A percentile compares a stretch with the other conserved stretches of the same genome.
Evolutionary conservation across 2,797 vertebrate genomes (phyloP).

Genomic region (Vultur gryphus): DNA sequence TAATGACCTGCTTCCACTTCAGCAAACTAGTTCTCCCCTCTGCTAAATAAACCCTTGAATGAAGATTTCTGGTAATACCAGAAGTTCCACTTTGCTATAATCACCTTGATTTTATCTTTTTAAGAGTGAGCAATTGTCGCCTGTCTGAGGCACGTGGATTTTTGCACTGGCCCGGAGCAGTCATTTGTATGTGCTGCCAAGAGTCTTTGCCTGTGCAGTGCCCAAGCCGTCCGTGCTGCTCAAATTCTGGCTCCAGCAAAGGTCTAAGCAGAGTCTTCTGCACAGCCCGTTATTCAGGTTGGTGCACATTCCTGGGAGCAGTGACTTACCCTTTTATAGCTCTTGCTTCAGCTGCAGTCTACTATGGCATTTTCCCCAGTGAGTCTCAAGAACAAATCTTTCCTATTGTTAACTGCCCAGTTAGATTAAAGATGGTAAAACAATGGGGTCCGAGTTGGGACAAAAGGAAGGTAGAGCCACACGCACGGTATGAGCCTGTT

Average conservation of each 20-base stretch:
- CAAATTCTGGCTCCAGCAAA: neutral
- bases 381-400: neutral
- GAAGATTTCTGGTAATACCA: neutral
- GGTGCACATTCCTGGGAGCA: constrained; percentile 49
- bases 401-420: neutral
- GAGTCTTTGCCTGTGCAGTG: neutral
- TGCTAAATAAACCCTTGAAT: neutral
- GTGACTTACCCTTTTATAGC: neutral
- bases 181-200: accelerated
- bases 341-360: neutral
- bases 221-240: neutral
- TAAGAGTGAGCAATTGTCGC: neutral
- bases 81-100: neutral
- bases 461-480: neutral
- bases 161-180: neutral
- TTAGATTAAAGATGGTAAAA: neutral
- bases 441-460: neutral
- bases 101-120: neutral
- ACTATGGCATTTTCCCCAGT: neutral
- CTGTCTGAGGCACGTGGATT: neutral
- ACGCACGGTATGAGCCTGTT: accelerated
- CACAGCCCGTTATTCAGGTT: neutral
- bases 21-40: neutral
- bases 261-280: neutral
- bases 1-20: neutral